Evolutionary conservation across 2,113 vertebrate genomes (phyloP).

Genomic region (Lipophrys pholis): DNA sequence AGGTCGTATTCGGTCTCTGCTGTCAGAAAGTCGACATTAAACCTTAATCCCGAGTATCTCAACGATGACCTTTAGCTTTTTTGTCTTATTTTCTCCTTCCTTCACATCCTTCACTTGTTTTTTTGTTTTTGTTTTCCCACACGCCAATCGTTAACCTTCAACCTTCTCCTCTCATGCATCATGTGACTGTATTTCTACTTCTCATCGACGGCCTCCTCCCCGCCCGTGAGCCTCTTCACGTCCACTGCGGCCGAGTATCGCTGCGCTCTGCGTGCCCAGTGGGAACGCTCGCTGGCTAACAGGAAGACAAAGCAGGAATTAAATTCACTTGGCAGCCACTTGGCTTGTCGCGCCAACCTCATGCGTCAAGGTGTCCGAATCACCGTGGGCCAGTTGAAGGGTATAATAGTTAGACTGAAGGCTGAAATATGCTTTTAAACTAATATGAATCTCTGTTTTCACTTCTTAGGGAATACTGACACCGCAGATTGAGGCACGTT

Average conservation of each 20-base stretch:
- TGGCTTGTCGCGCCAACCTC: slow-evolving; percentile 24
- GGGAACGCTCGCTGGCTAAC: slow-evolving; percentile 46
- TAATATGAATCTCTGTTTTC: slow-evolving; percentile 2
- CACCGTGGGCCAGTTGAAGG: not conserved
- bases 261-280: slow-evolving; percentile 45
- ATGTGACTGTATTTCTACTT: not conserved
- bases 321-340: slow-evolving; percentile 49
- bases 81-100: not conserved
- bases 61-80: not conserved
- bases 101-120: not conserved
- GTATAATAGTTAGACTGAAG: not conserved
- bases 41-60: not conserved
- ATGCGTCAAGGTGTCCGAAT: slow-evolving; percentile 24
- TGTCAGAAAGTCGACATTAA: not conserved
- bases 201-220: not conserved
- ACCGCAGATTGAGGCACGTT: slow-evolving; percentile 24
- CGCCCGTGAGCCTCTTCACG: slow-evolving; percentile 10
- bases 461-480: not conserved
- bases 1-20: not conserved
- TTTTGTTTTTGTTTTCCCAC: not conserved
- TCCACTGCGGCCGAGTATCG: slow-evolving; percentile 23
- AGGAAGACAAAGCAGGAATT: slow-evolving; percentile 55
- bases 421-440: not conserved
- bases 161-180: not conserved
- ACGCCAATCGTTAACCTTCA: not conserved